Evolutionary conservation across 1,140 invertebrate species (phyloP).

Genomic region (Trichonephila clavipes): DNA sequence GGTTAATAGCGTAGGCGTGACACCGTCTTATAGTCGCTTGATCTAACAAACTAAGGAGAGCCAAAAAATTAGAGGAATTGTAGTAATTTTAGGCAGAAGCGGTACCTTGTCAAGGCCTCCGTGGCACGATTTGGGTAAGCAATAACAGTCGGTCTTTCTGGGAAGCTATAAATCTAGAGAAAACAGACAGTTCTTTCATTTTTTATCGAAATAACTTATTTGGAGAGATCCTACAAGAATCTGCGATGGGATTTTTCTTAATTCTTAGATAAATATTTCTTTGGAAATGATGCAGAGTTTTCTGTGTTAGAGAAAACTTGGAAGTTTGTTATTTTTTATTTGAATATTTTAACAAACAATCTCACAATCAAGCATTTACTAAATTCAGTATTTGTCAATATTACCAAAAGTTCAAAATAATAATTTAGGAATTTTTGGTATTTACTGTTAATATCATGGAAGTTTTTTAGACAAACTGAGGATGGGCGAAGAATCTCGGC

Average conservation of each 20-base stretch:
- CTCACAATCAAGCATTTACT: no score
- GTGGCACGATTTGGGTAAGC: conserved; percentile 2
- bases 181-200: conserved; percentile 32
- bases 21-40: conserved; percentile 6
- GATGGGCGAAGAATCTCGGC: no score
- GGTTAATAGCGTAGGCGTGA: conserved; percentile 64
- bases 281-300: neutral
- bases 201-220: neutral
- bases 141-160: neutral
- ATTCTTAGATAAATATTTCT: neutral
- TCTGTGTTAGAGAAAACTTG: neutral
- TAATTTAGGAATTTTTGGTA: no score
- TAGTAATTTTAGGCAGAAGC: conserved; percentile 46
- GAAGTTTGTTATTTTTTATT: no score
- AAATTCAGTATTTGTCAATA: no score
- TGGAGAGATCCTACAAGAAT: neutral
- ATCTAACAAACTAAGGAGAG: neutral
- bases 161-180: conserved; percentile 15
- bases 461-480: no score
- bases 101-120: conserved; percentile 43
- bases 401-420: no score
- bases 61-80: conserved; percentile 37
- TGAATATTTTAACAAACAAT: no score
- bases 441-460: no score
- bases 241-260: neutral